Evolutionary conservation across 2,888 invertebrate species (phyloP), one percentile per base, ranked within the genome.

Genomic region (Saturnia pavonia): DNA sequence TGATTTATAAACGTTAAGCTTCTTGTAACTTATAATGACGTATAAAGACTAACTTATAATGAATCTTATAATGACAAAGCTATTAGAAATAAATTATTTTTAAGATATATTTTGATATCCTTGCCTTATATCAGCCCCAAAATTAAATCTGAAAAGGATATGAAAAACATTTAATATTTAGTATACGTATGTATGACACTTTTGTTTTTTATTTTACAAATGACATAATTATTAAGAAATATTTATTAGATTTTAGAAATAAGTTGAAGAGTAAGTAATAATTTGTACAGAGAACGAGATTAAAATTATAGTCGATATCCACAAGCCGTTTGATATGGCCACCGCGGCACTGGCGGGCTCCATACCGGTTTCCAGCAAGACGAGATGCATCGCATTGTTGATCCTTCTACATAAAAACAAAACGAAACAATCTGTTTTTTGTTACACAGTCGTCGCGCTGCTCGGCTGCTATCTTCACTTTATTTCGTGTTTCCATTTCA

Each of bases 361-460:
- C 83, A 88, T 92, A 91, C 92, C 91, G 91, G 92, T 92, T 92
- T 87, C 83, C 84, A 87, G 85, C 82, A 83, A 84, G 83, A 82
- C 88, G 85, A 87, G 87, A 84, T 86, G 84, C 80, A 77, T 78
- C 82, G 90, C 91, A 90, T 88, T 89, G 91, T 88, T 88, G 90
- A 88, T 91, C 87, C 90, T 88, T 85, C 87, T 85, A 88, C 87
- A 89, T 83, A 88, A 87, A 91, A 91, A 91, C 88, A 89, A 92
- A 85, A 91, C 85, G 87, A 90, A 91, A 91, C 88, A 86, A 85
- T 85, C 81, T 84, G 82, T 87, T 88, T 89, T 84, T 82, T 79
- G 82, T 80, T 75, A 75, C 77, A 78, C 81, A 78, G 80, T 81
- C 77, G 74, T 77, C 76, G 78, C 75, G 72, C 72, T 74, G 74